Conservation (phyloP, 2,888 invertebrate species). For the Drosophila nigricruria region DNA sequence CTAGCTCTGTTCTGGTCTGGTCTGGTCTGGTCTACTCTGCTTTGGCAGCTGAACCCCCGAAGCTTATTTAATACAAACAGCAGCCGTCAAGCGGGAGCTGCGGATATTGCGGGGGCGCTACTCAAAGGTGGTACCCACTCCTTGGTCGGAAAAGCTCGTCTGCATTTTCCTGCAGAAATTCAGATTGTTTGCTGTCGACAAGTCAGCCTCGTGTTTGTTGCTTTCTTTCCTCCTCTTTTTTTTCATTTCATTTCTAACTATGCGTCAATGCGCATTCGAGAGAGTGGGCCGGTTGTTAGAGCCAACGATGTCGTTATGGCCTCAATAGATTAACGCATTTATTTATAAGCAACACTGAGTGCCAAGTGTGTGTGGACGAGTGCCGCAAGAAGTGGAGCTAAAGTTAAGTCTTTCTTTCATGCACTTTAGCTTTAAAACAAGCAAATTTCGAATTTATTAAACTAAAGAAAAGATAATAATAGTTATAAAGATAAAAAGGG, state of each 20-base stretch:
- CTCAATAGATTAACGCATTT: slow-evolving; percentile 64
- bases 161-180: slow-evolving; percentile 52
- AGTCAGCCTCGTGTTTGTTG: slow-evolving; percentile 48
- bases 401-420: neutral
- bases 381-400: neutral
- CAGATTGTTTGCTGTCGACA: slow-evolving; percentile 62
- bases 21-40: slow-evolving; percentile 23
- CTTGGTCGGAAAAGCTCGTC: slow-evolving; percentile 31
- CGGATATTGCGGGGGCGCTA: slow-evolving; percentile 3
- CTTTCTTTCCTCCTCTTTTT: neutral
- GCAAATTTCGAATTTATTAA: neutral
- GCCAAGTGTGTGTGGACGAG: slow-evolving; percentile 24
- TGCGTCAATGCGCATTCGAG: slow-evolving; percentile 44
- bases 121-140: slow-evolving; percentile 23
- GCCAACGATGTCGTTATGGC: slow-evolving; percentile 43
- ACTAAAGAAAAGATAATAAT: neutral
- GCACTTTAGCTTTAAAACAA: neutral
- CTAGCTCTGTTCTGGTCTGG: neutral
- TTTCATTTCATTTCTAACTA: slow-evolving; percentile 24
- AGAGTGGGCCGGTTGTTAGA: slow-evolving; percentile 1
- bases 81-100: slow-evolving; percentile 39
- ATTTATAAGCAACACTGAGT: slow-evolving; percentile 46
- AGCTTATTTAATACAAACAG: slow-evolving; percentile 60
- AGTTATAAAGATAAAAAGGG: too few relatives aligned
- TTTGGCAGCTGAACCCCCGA: slow-evolving; percentile 53